These are phyloP conservation scores for Prunella himalayana DNA, from an alignment of 2,113 vertebrate species.

Conservation along the genomic window DNA sequence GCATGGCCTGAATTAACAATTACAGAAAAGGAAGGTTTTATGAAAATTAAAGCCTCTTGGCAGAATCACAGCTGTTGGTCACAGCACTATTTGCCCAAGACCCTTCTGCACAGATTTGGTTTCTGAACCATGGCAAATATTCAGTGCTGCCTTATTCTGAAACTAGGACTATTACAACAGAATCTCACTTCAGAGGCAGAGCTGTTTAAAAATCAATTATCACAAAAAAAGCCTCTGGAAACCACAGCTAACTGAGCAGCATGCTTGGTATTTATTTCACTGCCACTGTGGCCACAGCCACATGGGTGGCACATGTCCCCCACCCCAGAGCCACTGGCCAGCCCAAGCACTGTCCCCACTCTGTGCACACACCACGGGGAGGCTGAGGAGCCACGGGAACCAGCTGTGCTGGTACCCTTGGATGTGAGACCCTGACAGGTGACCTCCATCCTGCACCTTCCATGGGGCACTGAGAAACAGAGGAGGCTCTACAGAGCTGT, in stretches of 20 bases:
- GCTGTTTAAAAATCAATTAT: not conserved
- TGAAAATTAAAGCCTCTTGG: not conserved
- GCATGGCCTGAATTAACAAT: not conserved
- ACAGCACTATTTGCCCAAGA: not conserved
- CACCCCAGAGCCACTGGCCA: not conserved
- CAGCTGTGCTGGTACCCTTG: too few relatives aligned
- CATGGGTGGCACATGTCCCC: fast-evolving
- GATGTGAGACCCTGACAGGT: not conserved
- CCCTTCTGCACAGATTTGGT: not conserved
- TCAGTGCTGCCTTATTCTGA: not conserved
- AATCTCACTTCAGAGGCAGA: not conserved
- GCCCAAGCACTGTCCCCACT: not conserved
- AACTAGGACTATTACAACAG: not conserved
- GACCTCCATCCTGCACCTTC: not conserved
- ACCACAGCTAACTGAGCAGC: not conserved
- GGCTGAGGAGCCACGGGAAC: not conserved
- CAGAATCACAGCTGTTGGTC: not conserved
- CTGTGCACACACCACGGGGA: fast-evolving
- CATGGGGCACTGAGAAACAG: not conserved
- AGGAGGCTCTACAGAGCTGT: not conserved
- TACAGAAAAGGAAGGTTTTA: not conserved
- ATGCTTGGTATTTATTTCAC: not conserved
- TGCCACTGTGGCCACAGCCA: not conserved
- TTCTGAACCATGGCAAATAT: not conserved
- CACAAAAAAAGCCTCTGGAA: not conserved